These are phyloP conservation scores for Blastobasis lacticolella DNA, from an alignment of 2,888 invertebrate species.

Conservation along the genomic window DNA sequence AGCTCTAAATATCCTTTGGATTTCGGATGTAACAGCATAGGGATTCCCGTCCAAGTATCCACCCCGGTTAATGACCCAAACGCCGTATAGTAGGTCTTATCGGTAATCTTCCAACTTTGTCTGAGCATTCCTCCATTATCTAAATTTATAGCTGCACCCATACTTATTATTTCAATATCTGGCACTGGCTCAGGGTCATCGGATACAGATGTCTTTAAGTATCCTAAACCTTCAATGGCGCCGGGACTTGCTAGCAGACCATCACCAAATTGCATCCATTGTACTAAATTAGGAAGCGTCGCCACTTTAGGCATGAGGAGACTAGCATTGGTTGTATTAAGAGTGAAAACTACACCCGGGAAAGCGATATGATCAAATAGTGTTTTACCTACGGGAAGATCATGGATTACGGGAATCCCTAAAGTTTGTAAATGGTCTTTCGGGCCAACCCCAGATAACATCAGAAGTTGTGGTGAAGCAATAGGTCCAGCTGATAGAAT, in stretches of 20 bases:
- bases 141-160: conserved; percentile 76
- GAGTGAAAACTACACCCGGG: conserved; percentile 61
- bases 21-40: conserved; percentile 82
- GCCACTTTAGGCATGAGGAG: conserved; percentile 56
- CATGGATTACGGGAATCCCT: conserved; percentile 75
- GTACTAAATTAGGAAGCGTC: conserved; percentile 50
- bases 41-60: conserved; percentile 78
- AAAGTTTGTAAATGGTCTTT: conserved; percentile 70
- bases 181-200: conserved; percentile 72
- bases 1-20: conserved; percentile 82
- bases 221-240: conserved; percentile 78
- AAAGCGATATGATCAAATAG: conserved; percentile 77
- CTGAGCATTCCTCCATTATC: conserved; percentile 72
- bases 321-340: conserved; percentile 58
- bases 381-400: conserved; percentile 79
- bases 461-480: conserved; percentile 91
- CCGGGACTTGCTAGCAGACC: conserved; percentile 76
- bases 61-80: conserved; percentile 68
- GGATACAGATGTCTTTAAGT: conserved; percentile 74
- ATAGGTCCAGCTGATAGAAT: conserved; percentile 91
- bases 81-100: conserved; percentile 71
- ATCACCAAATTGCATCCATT: conserved; percentile 64
- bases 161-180: conserved; percentile 78
- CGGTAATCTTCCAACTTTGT: conserved; percentile 71
- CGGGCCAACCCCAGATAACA: conserved; percentile 86